Conservation (phyloP, 2,888 invertebrate species). For the Tachina grossa region DNA sequence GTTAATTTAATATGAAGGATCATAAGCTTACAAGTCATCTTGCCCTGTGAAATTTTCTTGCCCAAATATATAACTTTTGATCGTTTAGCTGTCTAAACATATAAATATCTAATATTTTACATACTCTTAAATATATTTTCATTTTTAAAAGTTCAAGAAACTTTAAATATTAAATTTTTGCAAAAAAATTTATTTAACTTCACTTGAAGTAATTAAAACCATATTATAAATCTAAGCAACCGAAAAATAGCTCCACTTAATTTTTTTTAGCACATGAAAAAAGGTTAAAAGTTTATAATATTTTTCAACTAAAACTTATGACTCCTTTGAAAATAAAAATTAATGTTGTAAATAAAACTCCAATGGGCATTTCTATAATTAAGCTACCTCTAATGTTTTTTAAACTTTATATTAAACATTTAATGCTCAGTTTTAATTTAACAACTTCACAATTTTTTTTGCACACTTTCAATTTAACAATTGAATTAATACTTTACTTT, state of each 20-base stretch:
- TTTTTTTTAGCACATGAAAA: slow-evolving; percentile 17
- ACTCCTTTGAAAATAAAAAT: slow-evolving; percentile 22
- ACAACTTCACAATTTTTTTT: slow-evolving; percentile 26
- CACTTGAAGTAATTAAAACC: not conserved
- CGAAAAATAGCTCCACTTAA: slow-evolving; percentile 15
- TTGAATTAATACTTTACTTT: slow-evolving; percentile 42
- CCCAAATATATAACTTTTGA: too few relatives aligned
- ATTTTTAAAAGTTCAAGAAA: not conserved
- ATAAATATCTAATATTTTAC: too few relatives aligned
- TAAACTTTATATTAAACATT: slow-evolving; percentile 39
- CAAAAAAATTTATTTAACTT: not conserved
- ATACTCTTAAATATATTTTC: too few relatives aligned
- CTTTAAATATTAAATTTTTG: not conserved
- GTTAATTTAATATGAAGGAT: too few relatives aligned
- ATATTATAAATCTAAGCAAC: slow-evolving; percentile 13
- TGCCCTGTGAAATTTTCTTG: too few relatives aligned
- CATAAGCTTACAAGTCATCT: too few relatives aligned
- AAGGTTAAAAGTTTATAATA: slow-evolving; percentile 19
- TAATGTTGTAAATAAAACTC: slow-evolving; percentile 20
- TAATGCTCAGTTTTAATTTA: slow-evolving; percentile 28
- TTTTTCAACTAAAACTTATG: slow-evolving; percentile 15
- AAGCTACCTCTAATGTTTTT: slow-evolving; percentile 35
- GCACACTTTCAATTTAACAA: slow-evolving; percentile 46
- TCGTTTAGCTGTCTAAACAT: too few relatives aligned
- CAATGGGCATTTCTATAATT: slow-evolving; percentile 21